Evolutionary conservation across 1,140 invertebrate genomes (phyloP), one percentile per base, ranked within the genome.

Genomic region (Meloidogyne hapla): DNA sequence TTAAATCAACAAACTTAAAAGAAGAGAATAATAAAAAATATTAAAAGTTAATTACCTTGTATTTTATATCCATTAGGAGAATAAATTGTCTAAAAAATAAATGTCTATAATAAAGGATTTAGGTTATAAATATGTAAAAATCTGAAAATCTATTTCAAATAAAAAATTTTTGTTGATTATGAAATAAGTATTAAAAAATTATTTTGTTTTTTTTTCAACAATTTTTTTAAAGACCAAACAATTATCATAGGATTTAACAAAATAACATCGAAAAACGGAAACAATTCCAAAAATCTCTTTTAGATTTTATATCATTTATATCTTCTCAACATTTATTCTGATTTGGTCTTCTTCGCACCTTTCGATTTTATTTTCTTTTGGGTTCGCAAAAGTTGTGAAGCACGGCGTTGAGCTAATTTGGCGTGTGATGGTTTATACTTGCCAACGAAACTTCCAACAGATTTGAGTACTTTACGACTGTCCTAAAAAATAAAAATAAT

Each of bases 1-100:
- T 67, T 38, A 80, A 56, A 64, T 80, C 79, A 66, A 79, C 56
- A 71, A 80, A 80, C 79, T 80, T 64, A 80, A 80, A 76, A 23
- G 1, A 72, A 63, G 9, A 33, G 13, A 3, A 66, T n/a, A 73
- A 73, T 61, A 13, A 64, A 25, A 9, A 1, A 15, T n/a, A 48
- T 13, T 26, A 61, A 25, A 13, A 15, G 18, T 33, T n/a, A 70
- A 28, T 9, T 45, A 63, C 71, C 56, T 73, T 61, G 23, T 73
- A 73, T 38, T 73, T 73, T 56, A 63, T 73, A 40, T 73, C 64
- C 71, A 73, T 73, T 9, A 67, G 21, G 33, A 33, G 9, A 33
- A 33, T 0, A 33, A 33, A 33, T 33, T 33, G 33, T 6, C 9
- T 33, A 33, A 8, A 33, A 33, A 6, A 6, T 33, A 33, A 33